Base-by-base conservation (phyloP, 2,113 vertebrate species). In the Centrocercus urophasianus region DNA sequence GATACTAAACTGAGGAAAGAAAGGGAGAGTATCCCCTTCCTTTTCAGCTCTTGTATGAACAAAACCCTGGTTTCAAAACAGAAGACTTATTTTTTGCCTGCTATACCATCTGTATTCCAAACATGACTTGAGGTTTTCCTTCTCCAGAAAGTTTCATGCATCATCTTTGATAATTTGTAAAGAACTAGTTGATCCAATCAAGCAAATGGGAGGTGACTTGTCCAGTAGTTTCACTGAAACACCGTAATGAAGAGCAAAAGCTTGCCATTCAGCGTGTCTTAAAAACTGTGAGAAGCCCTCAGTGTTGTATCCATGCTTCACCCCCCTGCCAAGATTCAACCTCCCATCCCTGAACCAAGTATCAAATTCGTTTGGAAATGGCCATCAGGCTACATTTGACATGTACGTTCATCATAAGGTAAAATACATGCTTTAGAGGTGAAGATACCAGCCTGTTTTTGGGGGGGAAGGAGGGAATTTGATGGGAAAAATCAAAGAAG, bases 241-340 rank as follows among this genome's bases (percentile, higher is more conserved):
- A 0, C 15, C 32, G 0, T 7, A 13, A 17, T 36, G 34, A 59
- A 73, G 66, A 57, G 40, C 0, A 2, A 77, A 61, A 72, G 9
- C 45, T 36, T 87, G 61, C 2, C 30, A 65, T 47, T 43, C 47
- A 48, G 30, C 30, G 30, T 13, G 5, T 11, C 6, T 87, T 82
- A 19, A 13, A 89, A 38, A 27, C 11, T 17, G 65, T 22, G 25
- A 81, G 15, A 4, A 56, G 3, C 11, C 25, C 50, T 81, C 19
- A 71, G 42, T 7, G 5, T 4, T 75, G 61, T 34, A 38, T 34
- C 32, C 57, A 12, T 3, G 0, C 60, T 77, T 83, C 13, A 21
- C 6, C 88, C 25, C 4, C 83, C 6, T 89, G 21, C 43, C 40
- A 20, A 30, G 16, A 11, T 61, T 45, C 22, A 3, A 5, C 13